These are phyloP conservation scores for Papilio helenus DNA, from an alignment of 1,140 invertebrate species.

Conservation along the genomic window DNA sequence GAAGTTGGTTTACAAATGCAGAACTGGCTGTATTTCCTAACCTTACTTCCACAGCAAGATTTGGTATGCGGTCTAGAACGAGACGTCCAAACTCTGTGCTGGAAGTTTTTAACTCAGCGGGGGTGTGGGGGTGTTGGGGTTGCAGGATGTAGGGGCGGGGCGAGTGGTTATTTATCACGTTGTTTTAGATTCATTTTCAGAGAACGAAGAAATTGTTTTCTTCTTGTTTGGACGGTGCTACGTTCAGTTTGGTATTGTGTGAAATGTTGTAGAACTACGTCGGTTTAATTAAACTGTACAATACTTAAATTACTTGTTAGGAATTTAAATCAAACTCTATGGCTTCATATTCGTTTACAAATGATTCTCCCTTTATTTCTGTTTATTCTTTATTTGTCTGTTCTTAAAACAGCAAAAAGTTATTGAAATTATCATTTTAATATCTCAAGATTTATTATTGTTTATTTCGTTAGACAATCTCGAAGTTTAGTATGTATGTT, in stretches of 20 bases:
- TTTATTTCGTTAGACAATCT: background rate
- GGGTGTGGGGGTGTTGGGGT: background rate
- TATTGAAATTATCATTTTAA: too few species aligned
- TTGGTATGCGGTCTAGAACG: background rate
- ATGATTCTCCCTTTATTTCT: background rate
- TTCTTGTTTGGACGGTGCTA: conserved; percentile 39
- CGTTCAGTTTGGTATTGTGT: background rate
- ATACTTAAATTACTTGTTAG: background rate
- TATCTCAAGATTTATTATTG: too few species aligned
- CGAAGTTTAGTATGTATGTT: background rate
- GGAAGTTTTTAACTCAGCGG: conserved; percentile 28
- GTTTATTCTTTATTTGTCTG: too few species aligned
- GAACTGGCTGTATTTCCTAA: background rate
- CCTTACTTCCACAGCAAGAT: background rate
- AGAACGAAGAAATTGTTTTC: conserved; percentile 41
- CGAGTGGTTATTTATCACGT: conserved; percentile 50
- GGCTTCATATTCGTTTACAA: background rate
- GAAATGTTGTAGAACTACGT: too few species aligned
- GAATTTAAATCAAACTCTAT: background rate
- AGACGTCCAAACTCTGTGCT: background rate
- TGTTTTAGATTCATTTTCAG: conserved; percentile 54
- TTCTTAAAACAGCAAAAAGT: too few species aligned
- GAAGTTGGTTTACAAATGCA: background rate
- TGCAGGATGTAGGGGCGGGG: conserved; percentile 4
- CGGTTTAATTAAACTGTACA: background rate